A percentile compares a stretch with the other conserved stretches of the same genome.
Conservation (phyloP, 2,797 vertebrate species). For the Gallinago nigripennis region DNA sequence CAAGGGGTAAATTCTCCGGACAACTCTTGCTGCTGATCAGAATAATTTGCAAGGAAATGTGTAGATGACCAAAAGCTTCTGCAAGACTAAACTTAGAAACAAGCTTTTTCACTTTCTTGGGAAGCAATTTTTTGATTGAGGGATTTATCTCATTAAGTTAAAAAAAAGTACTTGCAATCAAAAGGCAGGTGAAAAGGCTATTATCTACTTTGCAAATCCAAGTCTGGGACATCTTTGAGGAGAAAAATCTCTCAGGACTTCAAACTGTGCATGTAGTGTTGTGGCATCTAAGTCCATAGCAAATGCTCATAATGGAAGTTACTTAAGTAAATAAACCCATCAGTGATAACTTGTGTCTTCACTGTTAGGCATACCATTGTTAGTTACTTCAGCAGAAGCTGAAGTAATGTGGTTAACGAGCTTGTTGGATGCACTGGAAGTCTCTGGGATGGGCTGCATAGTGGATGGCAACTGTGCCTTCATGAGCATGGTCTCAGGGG, state of each 20-base stretch:
- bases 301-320: background rate
- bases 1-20: conserved; percentile 2
- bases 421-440: background rate
- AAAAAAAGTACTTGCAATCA: background rate
- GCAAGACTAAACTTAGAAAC: background rate
- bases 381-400: background rate
- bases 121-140: background rate
- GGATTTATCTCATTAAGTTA: background rate
- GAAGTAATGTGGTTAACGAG: background rate
- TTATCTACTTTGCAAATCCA: background rate
- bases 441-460: background rate
- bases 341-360: background rate
- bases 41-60: background rate
- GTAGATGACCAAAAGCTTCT: background rate
- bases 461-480: background rate
- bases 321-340: background rate
- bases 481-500: background rate
- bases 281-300: background rate
- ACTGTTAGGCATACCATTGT: background rate
- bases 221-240: background rate
- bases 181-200: background rate
- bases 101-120: background rate
- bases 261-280: background rate
- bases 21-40: background rate
- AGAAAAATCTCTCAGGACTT: conserved; percentile 1